Evolutionary conservation across 2,797 vertebrate species (phyloP).

Genomic region (Sebastes itinus): DNA sequence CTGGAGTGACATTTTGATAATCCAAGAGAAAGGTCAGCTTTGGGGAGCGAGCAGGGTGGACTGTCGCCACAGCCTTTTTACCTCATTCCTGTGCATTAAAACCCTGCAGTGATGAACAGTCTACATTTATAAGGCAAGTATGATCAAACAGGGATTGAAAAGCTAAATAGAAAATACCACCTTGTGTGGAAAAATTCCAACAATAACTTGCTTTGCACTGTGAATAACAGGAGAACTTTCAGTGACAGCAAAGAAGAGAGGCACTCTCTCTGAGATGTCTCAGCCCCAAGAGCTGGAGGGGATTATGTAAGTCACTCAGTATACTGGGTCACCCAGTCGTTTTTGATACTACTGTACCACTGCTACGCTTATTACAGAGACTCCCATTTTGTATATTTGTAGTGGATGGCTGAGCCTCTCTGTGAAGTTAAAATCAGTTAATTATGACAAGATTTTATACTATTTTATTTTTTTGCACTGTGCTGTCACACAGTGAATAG

Average conservation of each 20-base stretch:
- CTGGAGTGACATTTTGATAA: slow-evolving; percentile 60
- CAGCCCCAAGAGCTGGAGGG: slow-evolving; percentile 56
- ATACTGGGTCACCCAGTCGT: slow-evolving; percentile 76
- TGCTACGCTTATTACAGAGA: slow-evolving; percentile 13
- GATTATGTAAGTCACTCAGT: slow-evolving; percentile 76
- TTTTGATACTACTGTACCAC: slow-evolving; percentile 55
- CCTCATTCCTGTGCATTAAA: slow-evolving; percentile 7
- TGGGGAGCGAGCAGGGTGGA: slow-evolving; percentile 3
- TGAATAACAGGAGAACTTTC: slow-evolving; percentile 40
- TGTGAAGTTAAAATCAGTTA: not conserved
- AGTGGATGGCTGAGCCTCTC: not conserved
- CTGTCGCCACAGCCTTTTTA: not conserved
- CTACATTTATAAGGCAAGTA: not conserved
- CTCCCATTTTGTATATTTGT: slow-evolving; percentile 6
- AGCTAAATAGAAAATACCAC: not conserved
- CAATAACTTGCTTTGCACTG: slow-evolving; percentile 11
- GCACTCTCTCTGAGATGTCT: slow-evolving; percentile 67
- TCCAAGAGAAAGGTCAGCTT: slow-evolving; percentile 56
- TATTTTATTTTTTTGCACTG: not conserved
- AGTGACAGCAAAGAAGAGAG: slow-evolving; percentile 51
- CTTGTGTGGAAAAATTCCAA: not conserved
- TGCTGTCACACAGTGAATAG: not conserved
- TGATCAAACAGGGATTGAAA: not conserved
- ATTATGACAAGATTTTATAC: not conserved
- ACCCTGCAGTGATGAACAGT: slow-evolving; percentile 9